A percentile compares a stretch with the other conserved stretches of the same genome.
Evolutionary conservation across 2,888 invertebrate species (phyloP).

Genomic region (Coecobrya sp.): DNA sequence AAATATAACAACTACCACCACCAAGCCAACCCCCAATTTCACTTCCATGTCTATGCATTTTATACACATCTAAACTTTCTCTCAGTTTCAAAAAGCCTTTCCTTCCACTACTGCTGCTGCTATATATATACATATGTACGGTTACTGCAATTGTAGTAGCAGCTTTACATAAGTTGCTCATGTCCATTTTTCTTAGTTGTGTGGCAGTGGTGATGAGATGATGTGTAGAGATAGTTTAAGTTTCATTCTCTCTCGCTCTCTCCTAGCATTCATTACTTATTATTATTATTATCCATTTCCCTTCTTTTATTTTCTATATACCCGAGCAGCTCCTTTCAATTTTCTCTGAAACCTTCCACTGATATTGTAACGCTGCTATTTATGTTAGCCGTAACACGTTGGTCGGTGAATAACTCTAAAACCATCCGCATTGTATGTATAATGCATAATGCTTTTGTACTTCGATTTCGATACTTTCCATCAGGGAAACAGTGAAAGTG

Average conservation of each 20-base stretch:
- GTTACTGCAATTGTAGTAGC: neutral
- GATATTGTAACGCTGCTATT: conserved; percentile 15
- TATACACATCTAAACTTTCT: neutral
- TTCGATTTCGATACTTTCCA: neutral
- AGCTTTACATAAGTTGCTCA: neutral
- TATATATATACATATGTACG: neutral
- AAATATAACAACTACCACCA: conserved; percentile 63
- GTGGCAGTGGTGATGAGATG: neutral
- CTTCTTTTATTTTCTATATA: conserved; percentile 20
- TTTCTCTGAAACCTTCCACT: conserved; percentile 45
- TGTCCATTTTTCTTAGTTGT: conserved; percentile 31
- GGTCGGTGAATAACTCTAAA: neutral
- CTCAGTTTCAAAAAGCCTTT: neutral
- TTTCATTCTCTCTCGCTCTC: neutral
- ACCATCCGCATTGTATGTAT: neutral
- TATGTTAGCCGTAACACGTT: neutral
- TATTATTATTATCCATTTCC: conserved; percentile 38
- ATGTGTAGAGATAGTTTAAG: neutral
- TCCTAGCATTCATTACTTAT: conserved; percentile 43
- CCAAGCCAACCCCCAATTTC: neutral
- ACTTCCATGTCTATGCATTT: neutral
- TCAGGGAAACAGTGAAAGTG: neutral
- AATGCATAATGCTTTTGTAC: neutral
- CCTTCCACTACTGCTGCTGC: no score
- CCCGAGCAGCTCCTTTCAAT: conserved; percentile 62